Evolutionary conservation across 2,797 vertebrate species (phyloP), one percentile per base, ranked within the genome.

Genomic region (Sebastolobus altivelis): DNA sequence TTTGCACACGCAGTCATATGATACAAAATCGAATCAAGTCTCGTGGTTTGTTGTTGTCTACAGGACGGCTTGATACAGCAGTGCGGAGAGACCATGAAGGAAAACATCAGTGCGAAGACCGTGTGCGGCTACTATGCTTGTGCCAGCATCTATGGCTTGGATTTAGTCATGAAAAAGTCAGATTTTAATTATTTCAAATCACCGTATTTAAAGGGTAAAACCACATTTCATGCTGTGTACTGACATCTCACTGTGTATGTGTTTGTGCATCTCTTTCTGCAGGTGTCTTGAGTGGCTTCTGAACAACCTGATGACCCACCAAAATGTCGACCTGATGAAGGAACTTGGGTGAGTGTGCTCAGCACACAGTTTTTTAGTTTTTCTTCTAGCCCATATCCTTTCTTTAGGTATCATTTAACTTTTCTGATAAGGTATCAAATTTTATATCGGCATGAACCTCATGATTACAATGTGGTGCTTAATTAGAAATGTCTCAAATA

Each of bases 21-120:
- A 61, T 31, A 8, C 10, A 38, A 61, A 72, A 43, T 37, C 12
- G 63, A 29, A 77, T 52, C 22, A 35, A 25, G 25, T 72, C 46
- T 72, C 3, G 2, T 58, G 74, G 11, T 60, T 33, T 83, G 31
- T 69, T 79, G 27, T 25, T 79, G 27, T 87, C 18, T 73, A 2
- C 93, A 99, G 99, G 98, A 99, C 80, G 97, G 97, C 43, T 93
- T 99, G 90, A 99, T 99, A 91, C 98, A 98, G 92, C 99, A 99
- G 55, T 99, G 98, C 77, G 98, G 97, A n/a, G 99, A 99, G 91
- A 99, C 97, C 27, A 99, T 99, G 99, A 99, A 98, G 95, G 98
- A 99, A 93, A 99, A 98, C 81, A 96, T 99, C 89, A 98, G 95
- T 77, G 95, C 96, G 6, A 98, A 98, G 92, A 98, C 97, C 0